Conservation (phyloP, 2,113 vertebrate genomes). For the Crotalus tigris region DNA sequence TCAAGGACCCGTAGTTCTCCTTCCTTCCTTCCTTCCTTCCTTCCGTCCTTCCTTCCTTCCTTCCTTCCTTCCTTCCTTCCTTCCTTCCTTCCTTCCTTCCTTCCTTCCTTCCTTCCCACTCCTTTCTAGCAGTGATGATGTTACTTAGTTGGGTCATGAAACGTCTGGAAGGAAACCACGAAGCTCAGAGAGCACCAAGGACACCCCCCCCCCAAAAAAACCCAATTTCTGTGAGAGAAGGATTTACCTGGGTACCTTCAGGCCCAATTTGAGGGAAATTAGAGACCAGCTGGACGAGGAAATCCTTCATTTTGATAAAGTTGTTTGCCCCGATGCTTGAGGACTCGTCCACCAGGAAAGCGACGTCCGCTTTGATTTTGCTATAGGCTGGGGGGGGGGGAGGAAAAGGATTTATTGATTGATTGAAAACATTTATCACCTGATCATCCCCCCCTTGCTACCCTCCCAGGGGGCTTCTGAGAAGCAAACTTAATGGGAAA, state of each 20-base stretch:
- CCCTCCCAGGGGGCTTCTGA: neutral
- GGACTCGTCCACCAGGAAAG: conserved; percentile 88
- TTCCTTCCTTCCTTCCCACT: too few relatives aligned
- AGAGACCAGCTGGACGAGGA: conserved; percentile 81
- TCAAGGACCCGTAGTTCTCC: too few relatives aligned
- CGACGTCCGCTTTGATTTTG: conserved; percentile 79
- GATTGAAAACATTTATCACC: neutral
- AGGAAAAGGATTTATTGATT: rapidly evolving
- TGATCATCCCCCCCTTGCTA: neutral
- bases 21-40: too few relatives aligned
- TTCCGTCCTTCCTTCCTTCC: too few relatives aligned
- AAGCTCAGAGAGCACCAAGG: neutral
- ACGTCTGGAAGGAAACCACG: neutral
- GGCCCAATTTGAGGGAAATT: conserved; percentile 85
- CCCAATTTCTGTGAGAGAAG: neutral
- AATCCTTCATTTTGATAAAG: conserved; percentile 86
- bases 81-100: too few relatives aligned
- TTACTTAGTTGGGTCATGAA: neutral
- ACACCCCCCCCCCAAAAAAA: neutral
- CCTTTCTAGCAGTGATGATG: neutral
- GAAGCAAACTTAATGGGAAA: neutral
- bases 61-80: too few relatives aligned
- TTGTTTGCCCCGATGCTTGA: conserved; percentile 84
- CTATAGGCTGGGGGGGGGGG: conserved; percentile 74
- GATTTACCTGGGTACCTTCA: conserved; percentile 76